A percentile compares a stretch with the other conserved stretches of the same genome.
phyloP scores from a whole-genome alignment of 2,888 invertebrate species.

The Drosophila anomalata region DNA sequence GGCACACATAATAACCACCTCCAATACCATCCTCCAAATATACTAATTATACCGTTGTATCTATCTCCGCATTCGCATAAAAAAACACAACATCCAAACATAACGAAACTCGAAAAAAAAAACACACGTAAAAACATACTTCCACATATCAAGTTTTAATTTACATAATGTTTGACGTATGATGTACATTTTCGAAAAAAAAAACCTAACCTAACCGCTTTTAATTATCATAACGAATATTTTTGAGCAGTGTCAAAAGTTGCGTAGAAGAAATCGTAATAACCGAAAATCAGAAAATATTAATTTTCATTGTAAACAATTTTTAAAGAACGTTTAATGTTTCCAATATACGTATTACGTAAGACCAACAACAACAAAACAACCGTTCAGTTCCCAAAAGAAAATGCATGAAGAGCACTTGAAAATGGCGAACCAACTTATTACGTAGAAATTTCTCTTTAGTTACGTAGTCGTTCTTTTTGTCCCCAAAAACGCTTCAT shows the following conservation, averaged over 20 bases:
- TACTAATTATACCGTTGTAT: constrained; percentile 76
- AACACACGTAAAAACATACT: no score
- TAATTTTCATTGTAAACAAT: constrained; percentile 52
- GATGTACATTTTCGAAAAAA: constrained; percentile 55
- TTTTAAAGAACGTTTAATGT: constrained; percentile 41
- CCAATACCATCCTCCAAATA: constrained; percentile 43
- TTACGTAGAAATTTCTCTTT: constrained; percentile 63
- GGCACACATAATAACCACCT: constrained; percentile 47
- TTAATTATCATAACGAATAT: constrained; percentile 55
- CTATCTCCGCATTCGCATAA: constrained; percentile 68
- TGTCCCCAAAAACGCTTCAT: constrained; percentile 68
- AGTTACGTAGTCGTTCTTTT: constrained; percentile 70
- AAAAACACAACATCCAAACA: constrained; percentile 21
- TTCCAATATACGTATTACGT: constrained; percentile 20
- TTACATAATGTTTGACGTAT: constrained; percentile 59
- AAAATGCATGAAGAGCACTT: constrained; percentile 81
- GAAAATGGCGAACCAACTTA: constrained; percentile 63
- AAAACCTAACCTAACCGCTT: constrained; percentile 55
- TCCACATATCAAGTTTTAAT: constrained; percentile 25
- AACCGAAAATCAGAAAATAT: constrained; percentile 42
- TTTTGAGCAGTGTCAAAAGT: constrained; percentile 47
- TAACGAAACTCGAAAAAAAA: constrained; percentile 3
- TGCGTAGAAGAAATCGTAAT: constrained; percentile 60
- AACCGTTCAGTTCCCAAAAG: constrained; percentile 39
- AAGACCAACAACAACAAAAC: constrained; percentile 25